Percentiles rank a stretch among this genome's conserved stretches.
Conservation (phyloP, 2,113 vertebrate species). For the Mastomys coucha region DNA sequence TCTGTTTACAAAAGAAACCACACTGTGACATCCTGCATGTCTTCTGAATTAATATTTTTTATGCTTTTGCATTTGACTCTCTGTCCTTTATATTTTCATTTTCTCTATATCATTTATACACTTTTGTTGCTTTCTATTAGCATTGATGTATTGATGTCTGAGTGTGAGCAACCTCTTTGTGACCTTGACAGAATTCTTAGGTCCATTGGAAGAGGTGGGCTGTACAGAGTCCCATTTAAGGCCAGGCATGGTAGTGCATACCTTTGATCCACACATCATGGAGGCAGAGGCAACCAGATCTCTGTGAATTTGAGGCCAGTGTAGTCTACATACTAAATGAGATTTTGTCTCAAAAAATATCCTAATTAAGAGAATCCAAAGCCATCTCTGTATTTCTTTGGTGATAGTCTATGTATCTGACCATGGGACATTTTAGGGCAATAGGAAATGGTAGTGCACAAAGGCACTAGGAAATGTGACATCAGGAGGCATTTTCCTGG, state of each 20-base stretch:
- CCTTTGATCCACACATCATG: not conserved
- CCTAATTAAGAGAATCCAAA: not conserved
- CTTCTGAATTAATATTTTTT: not conserved
- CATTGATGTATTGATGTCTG: not conserved
- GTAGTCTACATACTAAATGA: not conserved
- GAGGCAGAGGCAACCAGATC: not conserved
- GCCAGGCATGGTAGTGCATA: not conserved
- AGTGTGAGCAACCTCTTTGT: not conserved
- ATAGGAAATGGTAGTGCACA: not conserved
- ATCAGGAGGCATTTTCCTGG: not conserved
- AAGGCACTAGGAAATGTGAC: not conserved
- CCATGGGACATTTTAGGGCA: not conserved
- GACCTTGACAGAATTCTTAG: not conserved
- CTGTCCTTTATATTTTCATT: not conserved
- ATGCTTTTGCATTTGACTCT: not conserved
- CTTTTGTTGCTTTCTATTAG: constrained; percentile 12
- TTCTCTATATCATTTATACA: not conserved
- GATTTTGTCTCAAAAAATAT: not conserved
- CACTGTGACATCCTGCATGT: not conserved
- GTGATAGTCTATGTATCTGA: not conserved
- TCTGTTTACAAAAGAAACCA: not conserved
- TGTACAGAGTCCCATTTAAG: not conserved
- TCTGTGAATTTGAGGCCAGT: not conserved
- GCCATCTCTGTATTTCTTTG: not conserved
- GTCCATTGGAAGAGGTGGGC: not conserved